A percentile compares a stretch with the other conserved stretches of the same genome.
These are phyloP conservation scores for Chauna torquata DNA, from an alignment of 2,113 vertebrate species.

Conservation along the genomic window DNA sequence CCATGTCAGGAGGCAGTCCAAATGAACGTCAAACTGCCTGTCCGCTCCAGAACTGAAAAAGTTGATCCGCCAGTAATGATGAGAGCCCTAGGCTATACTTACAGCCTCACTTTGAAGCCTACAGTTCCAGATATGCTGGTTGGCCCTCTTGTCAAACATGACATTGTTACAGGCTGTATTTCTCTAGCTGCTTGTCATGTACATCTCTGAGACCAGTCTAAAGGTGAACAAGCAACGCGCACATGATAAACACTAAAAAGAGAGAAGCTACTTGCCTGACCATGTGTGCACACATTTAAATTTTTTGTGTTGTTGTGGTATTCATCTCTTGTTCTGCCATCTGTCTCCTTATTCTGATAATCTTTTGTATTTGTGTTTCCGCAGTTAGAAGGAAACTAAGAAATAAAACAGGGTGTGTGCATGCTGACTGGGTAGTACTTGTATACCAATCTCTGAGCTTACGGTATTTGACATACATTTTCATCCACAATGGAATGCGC, in stretches of 20 bases:
- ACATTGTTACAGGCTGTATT: neutral
- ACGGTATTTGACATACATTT: neutral
- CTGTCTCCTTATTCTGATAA: neutral
- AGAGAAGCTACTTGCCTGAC: neutral
- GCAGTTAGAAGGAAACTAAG: neutral
- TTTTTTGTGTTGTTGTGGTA: neutral
- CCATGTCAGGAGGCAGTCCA: neutral
- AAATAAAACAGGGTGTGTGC: neutral
- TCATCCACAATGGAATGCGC: neutral
- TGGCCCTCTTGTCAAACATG: neutral
- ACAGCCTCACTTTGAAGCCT: neutral
- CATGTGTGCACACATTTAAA: neutral
- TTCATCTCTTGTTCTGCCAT: neutral
- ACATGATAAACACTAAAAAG: fast-evolving
- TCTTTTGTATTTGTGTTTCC: neutral
- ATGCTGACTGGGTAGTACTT: neutral
- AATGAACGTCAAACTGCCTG: neutral
- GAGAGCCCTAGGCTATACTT: neutral
- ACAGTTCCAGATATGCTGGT: neutral
- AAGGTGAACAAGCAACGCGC: neutral
- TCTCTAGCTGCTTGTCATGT: neutral
- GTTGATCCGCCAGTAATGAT: neutral
- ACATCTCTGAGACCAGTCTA: neutral
- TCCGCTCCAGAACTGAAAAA: neutral
- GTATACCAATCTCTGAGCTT: neutral